Percentiles rank a stretch among this genome's conserved stretches.
Conservation (phyloP, 2,888 invertebrate genomes). For the Parelbella ahira region DNA sequence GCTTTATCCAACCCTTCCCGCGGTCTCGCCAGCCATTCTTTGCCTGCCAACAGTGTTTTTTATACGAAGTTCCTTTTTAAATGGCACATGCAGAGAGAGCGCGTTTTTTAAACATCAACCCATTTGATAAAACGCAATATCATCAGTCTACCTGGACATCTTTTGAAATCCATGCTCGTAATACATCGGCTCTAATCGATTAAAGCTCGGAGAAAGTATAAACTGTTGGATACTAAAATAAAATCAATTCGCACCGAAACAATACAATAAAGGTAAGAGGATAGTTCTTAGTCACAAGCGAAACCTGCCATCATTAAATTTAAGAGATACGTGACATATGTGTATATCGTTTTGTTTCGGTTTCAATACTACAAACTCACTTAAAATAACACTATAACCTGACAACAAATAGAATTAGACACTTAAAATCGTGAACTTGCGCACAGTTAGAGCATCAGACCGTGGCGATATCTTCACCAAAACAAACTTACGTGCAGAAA, state of each 20-base stretch:
- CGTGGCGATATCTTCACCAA: constrained; percentile 50
- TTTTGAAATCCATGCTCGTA: constrained; percentile 60
- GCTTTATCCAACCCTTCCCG: constrained; percentile 70
- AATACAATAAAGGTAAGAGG: too few species aligned
- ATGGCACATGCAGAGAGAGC: constrained; percentile 77
- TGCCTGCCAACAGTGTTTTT: constrained; percentile 57
- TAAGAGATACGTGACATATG: too few species aligned
- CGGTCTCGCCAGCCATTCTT: constrained; percentile 68
- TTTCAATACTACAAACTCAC: too few species aligned
- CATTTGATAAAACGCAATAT: constrained; percentile 73
- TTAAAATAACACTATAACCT: too few species aligned
- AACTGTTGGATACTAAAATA: constrained; percentile 17
- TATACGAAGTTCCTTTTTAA: constrained; percentile 73
- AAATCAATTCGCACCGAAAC: too few species aligned
- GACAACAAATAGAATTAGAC: background rate
- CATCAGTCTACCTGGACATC: constrained; percentile 71
- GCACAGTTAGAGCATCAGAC: constrained; percentile 30
- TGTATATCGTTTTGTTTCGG: too few species aligned
- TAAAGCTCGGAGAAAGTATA: constrained; percentile 34
- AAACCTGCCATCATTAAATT: too few species aligned
- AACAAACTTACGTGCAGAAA: constrained; percentile 71
- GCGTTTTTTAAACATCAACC: constrained; percentile 56
- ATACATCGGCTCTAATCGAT: constrained; percentile 73
- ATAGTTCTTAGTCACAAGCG: too few species aligned
- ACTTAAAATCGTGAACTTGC: background rate